Conservation (phyloP, 2,888 invertebrate species). For the Cryptophagus acutangulus region DNA sequence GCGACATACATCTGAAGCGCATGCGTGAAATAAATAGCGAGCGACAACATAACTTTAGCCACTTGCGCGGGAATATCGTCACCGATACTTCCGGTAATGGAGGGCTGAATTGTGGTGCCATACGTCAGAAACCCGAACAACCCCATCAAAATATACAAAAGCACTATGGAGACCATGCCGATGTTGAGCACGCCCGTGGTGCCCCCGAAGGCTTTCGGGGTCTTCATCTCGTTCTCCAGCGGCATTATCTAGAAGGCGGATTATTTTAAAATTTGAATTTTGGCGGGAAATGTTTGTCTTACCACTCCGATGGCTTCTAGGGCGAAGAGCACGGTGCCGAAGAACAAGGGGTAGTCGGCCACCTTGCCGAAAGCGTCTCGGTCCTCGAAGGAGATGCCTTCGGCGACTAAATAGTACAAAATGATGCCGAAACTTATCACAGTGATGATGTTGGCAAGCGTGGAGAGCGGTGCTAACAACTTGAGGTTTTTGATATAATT, state of each 20-base stretch:
- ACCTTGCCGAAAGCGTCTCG: slow-evolving; percentile 50
- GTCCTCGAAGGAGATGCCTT: slow-evolving; percentile 53
- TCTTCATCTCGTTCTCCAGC: slow-evolving; percentile 91
- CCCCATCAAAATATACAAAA: slow-evolving; percentile 83
- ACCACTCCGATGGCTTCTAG: slow-evolving; percentile 79
- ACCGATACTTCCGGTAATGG: slow-evolving; percentile 81
- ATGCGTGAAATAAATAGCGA: slow-evolving; percentile 87
- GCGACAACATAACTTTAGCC: slow-evolving; percentile 67
- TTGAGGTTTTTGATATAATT: slow-evolving; percentile 73
- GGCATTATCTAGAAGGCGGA: slow-evolving; percentile 71
- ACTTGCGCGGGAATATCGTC: slow-evolving; percentile 58
- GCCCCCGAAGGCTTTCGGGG: slow-evolving; percentile 74
- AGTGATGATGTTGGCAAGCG: slow-evolving; percentile 75
- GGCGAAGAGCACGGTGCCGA: slow-evolving; percentile 88
- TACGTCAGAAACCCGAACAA: slow-evolving; percentile 88
- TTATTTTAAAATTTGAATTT: neutral
- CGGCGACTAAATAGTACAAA: slow-evolving; percentile 64
- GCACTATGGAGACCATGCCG: slow-evolving; percentile 75
- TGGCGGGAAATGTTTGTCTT: slow-evolving; percentile 38
- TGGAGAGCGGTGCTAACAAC: slow-evolving; percentile 76
- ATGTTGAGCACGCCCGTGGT: slow-evolving; percentile 79
- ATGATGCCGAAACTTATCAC: slow-evolving; percentile 71
- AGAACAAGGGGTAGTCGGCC: slow-evolving; percentile 68
- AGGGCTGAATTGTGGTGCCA: slow-evolving; percentile 66
- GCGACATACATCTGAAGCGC: slow-evolving; percentile 94